Evolutionary conservation across 2,888 invertebrate genomes (phyloP).

Genomic region (Cordilura impudica): DNA sequence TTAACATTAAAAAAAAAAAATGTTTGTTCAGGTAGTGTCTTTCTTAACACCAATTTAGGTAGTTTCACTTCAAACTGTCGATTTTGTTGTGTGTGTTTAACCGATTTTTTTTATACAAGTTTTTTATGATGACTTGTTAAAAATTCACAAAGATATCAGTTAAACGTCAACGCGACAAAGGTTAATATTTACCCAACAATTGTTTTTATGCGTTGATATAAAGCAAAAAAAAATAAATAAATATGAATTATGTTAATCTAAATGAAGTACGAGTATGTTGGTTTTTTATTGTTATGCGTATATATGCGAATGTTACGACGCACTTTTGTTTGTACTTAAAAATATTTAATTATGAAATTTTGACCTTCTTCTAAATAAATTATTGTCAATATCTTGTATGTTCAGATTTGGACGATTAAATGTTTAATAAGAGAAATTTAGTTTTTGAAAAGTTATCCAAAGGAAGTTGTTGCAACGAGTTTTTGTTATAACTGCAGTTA

Average conservation of each 20-base stretch:
- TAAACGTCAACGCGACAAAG: background rate
- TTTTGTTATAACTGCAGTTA: no score
- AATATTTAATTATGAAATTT: background rate
- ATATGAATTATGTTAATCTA: background rate
- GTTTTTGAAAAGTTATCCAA: no score
- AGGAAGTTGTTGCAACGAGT: no score
- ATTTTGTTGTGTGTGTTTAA: no score
- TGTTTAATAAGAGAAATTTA: no score
- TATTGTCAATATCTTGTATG: background rate
- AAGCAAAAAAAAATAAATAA: background rate
- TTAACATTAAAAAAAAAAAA: background rate
- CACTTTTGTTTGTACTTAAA: background rate
- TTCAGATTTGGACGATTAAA: background rate
- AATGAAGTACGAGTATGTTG: background rate
- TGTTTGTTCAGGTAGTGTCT: background rate
- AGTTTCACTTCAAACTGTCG: background rate
- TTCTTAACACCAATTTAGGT: background rate
- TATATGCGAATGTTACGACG: background rate
- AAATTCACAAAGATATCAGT: background rate
- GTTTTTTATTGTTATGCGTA: background rate
- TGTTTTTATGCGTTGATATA: background rate
- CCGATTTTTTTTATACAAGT: background rate
- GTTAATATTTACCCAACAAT: background rate
- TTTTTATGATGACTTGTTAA: background rate
- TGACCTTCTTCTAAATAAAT: background rate